Base-by-base conservation (phyloP, 2,113 vertebrate species). In the Gavia stellata region DNA sequence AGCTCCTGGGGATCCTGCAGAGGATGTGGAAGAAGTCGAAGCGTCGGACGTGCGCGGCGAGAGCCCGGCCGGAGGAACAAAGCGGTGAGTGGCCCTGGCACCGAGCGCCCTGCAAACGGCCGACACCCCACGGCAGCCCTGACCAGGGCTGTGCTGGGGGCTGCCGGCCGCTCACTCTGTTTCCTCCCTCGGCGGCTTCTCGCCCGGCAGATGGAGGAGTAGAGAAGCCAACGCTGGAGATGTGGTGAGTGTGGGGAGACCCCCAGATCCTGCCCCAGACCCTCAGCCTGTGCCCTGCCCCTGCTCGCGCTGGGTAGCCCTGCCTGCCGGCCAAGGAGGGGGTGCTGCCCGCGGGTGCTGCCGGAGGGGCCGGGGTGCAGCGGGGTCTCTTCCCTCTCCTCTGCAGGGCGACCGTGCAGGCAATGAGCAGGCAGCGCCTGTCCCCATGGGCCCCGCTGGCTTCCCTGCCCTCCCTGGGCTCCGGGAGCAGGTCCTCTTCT, bases 1-100 rank as follows among this genome's bases (percentile, higher is more conserved):
- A 18, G 16, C 12, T 56, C 15, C 31, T 25, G 16, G 14, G 28
- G 9, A 4, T 36, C 7, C 14, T 17, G 26, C 44, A 61, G 73
- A 26, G 19, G 1, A 5, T 6, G 8, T 23, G 42, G 34, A 21
- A 20, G 42, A 56, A 55, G 15, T 33, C 12, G 3, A 44, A 34
- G 52, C 24, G 3, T 38, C 4, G 5, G 23, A 56, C 1, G 9
- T 31, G 12, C 3, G 5, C 2, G 8, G 12, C 6, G 12, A 44
- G 38, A 44, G 23, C 31, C 31, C 4, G 3, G 14, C 6, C 1
- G 1, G 3, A 58, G 53, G 4, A 45, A 20, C 16, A 11, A 24
- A 28, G 40, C 3, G 13, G 72, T 58, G 40, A 74, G 53, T 5
- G 71, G 12, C 38, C 52, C 31, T 12, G 4, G 52, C 52, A 42